phyloP scores from a whole-genome alignment of 2,113 vertebrate genomes.

The Odocoileus hemionus region DNA sequence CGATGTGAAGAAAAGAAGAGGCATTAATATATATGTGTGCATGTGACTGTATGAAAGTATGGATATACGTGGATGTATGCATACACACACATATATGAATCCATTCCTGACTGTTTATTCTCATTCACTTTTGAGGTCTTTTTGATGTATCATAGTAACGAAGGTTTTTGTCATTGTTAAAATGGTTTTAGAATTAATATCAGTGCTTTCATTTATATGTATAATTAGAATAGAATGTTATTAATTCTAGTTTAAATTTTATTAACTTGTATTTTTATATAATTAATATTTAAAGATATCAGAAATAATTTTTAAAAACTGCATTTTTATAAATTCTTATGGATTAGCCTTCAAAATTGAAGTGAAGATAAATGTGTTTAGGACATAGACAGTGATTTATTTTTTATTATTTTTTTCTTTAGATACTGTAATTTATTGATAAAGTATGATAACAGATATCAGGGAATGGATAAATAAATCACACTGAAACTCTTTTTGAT shows the following conservation, averaged over 20 bases:
- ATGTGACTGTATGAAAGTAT: background rate
- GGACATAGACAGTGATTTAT: background rate
- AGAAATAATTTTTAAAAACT: background rate
- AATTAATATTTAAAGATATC: background rate
- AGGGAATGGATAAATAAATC: background rate
- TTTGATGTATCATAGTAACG: background rate
- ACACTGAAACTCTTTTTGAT: background rate
- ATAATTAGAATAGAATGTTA: background rate
- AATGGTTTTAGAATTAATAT: background rate
- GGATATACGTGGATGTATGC: background rate
- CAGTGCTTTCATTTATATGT: background rate
- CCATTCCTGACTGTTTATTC: background rate
- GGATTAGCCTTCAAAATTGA: background rate
- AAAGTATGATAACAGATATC: background rate
- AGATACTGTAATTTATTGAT: background rate
- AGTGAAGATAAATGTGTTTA: background rate
- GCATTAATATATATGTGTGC: background rate
- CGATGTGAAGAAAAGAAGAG: accelerated
- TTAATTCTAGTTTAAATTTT: background rate
- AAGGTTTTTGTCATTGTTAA: background rate
- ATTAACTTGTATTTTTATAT: background rate
- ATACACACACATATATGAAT: background rate
- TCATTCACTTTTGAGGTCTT: background rate
- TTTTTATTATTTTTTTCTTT: background rate
- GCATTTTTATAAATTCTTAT: background rate